Base-by-base conservation (phyloP, 2,888 invertebrate genomes). In the Agonum fuliginosum region DNA sequence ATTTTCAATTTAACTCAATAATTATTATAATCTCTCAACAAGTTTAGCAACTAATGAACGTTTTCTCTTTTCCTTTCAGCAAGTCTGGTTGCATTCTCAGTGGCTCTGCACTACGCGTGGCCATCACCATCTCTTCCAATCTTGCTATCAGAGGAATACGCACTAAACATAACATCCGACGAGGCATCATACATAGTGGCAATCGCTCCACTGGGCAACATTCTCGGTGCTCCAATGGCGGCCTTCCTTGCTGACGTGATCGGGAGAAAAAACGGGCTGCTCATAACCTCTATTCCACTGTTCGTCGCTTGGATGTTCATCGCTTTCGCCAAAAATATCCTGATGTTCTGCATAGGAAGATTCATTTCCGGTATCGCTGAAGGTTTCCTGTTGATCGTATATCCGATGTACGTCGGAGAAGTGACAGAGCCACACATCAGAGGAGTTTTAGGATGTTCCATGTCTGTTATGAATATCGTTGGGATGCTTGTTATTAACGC, bases 351-450 rank as follows among this genome's bases (percentile, higher is more conserved):
- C 51, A 46, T 79, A 20, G 77, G 80, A 30, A 69, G 80, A 67
- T 70, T 80, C 17, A 69, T 80, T 20, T 41, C 78, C n/a, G 82
- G 82, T 5, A 46, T 81, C 3, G 81, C 80, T 1, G 82, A 82
- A 37, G 81, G 81, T 14, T 79, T 79, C 17, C 74, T 80, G 70
- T 81, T 81, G 70, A 79, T 80, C 24, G 78, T 81, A 0, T 72
- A 80, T 69, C 82, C 82, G 12, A 81, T 81, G 76, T 82, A 82
- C 51, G 78, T 81, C 34, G 80, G 81, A 1, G 82, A 82, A 79
- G 79, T 82, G 14, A 78, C 80, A 5, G 81, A 81, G 78, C 80
- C 82, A 43, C 71, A 79, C 72, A 79, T 82, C 67, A 78, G 82
- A 34, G 82, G 82, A 20, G 69, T 79, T 17, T 27, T 81, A 17